A percentile compares a stretch with the other conserved stretches of the same genome.
These are phyloP conservation scores for Aphelocoma californica DNA, from an alignment of 2,797 vertebrate species.

Conservation along the genomic window DNA sequence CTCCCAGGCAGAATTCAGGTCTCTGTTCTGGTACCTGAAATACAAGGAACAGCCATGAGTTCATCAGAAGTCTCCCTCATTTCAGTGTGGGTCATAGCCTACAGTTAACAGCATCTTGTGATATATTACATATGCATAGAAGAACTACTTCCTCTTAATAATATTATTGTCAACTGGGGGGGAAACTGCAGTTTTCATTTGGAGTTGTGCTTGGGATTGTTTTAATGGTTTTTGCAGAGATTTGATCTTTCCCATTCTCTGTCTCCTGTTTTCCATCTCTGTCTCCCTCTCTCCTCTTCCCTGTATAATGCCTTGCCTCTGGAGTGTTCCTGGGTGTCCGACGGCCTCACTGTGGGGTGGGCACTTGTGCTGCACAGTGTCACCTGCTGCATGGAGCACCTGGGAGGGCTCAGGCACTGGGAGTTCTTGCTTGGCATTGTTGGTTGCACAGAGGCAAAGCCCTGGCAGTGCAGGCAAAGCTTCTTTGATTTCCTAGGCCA, in stretches of 20 bases:
- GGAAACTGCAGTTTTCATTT: fast-evolving
- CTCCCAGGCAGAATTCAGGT: neutral
- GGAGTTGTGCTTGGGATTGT: neutral
- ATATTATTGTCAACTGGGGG: neutral
- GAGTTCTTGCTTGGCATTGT: neutral
- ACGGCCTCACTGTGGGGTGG: neutral
- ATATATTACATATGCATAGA: neutral
- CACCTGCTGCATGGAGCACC: neutral
- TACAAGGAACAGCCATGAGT: neutral
- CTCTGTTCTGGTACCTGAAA: neutral
- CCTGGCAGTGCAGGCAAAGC: neutral
- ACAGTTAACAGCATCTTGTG: neutral
- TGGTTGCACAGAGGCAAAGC: neutral
- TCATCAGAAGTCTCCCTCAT: neutral
- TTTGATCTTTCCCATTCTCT: neutral
- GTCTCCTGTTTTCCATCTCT: neutral
- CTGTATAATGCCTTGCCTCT: neutral
- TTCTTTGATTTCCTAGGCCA: neutral
- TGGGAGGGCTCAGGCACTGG: neutral
- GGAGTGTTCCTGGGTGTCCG: fast-evolving
- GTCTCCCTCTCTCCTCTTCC: neutral
- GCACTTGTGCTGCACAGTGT: neutral
- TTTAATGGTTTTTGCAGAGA: neutral
- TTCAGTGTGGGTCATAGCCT: neutral
- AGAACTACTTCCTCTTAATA: neutral